Percentiles rank a stretch among this genome's conserved stretches.
Conservation (phyloP, 2,113 vertebrate genomes). For the Pomatorhinus ruficollis region DNA sequence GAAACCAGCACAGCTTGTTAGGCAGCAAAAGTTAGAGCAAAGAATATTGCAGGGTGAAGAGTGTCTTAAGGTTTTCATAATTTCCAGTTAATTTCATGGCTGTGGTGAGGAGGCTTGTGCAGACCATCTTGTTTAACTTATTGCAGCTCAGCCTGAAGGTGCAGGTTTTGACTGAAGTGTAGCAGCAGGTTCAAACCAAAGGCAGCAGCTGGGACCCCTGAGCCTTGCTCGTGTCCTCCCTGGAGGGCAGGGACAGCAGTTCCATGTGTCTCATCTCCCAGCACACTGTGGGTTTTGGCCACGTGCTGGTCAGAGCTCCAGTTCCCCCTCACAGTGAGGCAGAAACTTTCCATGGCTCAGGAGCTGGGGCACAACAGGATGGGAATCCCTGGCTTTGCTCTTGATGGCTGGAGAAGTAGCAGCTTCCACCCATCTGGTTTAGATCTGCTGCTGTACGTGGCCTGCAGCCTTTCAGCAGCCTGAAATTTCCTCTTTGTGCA, state of each 20-base stretch:
- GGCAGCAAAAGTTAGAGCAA: neutral
- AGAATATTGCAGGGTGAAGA: neutral
- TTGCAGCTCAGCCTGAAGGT: neutral
- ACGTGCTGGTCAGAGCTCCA: neutral
- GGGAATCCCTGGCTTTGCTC: neutral
- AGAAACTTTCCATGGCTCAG: neutral
- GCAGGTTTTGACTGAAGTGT: rapidly evolving
- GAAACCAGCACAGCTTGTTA: neutral
- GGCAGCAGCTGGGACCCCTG: neutral
- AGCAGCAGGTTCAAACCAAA: neutral
- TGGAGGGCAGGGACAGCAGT: neutral
- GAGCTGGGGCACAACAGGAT: neutral
- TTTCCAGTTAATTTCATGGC: neutral
- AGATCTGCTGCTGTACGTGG: neutral
- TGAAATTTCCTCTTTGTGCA: neutral
- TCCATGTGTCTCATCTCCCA: neutral
- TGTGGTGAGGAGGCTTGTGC: neutral
- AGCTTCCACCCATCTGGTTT: neutral
- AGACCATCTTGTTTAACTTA: neutral
- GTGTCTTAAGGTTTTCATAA: neutral
- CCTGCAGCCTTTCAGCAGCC: neutral
- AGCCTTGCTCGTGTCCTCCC: neutral
- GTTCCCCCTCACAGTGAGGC: neutral
- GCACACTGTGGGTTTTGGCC: neutral
- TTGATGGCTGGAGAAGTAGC: neutral